Percentiles rank a stretch among this genome's conserved stretches.
Conservation (phyloP, 2,113 vertebrate species). For the Orycteropus afer region DNA sequence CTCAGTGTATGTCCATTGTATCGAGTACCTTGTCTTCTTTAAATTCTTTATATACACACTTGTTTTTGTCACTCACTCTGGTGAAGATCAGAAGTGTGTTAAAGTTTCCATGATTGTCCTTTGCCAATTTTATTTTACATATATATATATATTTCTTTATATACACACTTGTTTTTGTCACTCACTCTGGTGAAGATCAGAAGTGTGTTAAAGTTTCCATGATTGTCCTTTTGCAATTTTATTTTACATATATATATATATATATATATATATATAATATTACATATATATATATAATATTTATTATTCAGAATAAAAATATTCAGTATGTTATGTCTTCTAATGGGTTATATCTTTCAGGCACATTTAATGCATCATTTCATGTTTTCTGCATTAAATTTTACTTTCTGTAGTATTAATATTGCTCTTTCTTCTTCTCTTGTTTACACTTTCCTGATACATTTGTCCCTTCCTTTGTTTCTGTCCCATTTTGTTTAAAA, state of each 20-base stretch:
- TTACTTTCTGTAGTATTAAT: conserved; percentile 20
- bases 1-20: neutral
- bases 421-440: neutral
- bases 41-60: neutral
- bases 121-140: conserved; percentile 9
- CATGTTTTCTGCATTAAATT: conserved; percentile 22
- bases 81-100: neutral
- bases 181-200: neutral
- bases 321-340: neutral
- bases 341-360: neutral
- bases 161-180: conserved; percentile 1
- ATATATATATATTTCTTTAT: neutral
- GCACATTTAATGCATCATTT: neutral
- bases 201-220: neutral
- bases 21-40: neutral
- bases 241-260: neutral
- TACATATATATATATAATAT: neutral
- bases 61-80: neutral
- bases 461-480: neutral
- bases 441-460: conserved; percentile 27
- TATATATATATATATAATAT: too few species aligned
- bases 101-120: neutral
- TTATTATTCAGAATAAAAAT: conserved; percentile 47
- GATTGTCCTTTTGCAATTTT: neutral
- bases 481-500: conserved; percentile 52